Conservation (phyloP, 2,113 vertebrate species). For the Quiscalus mexicanus region DNA sequence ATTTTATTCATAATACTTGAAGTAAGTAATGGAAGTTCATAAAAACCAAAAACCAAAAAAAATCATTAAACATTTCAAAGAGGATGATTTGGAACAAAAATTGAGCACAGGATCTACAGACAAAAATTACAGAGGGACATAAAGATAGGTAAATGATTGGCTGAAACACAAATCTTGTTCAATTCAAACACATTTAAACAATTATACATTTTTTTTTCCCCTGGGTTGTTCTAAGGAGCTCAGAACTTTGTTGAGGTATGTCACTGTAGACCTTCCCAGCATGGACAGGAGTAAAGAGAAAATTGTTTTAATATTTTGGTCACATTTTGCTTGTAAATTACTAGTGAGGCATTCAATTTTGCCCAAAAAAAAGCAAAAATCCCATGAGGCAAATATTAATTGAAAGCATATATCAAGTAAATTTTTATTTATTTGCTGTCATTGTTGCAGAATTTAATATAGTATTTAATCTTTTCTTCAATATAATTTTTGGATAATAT, state of each 20-base stretch:
- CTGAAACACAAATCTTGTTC: background rate
- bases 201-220: background rate
- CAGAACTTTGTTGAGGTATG: background rate
- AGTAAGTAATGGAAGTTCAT: background rate
- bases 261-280: background rate
- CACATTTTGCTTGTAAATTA: background rate
- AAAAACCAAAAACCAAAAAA: background rate
- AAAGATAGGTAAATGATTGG: background rate
- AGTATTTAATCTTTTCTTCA: background rate
- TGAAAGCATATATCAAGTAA: background rate
- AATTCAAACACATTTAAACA: background rate
- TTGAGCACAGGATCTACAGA: background rate
- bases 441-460: background rate
- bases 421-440: background rate
- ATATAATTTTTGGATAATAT: background rate
- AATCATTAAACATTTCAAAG: rapidly evolving
- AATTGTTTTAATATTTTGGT: background rate
- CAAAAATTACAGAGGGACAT: background rate
- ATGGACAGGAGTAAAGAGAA: background rate
- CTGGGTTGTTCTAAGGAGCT: background rate
- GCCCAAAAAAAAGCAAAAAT: background rate
- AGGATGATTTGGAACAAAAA: background rate
- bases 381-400: background rate
- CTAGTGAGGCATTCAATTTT: rapidly evolving
- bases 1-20: background rate